Evolutionary conservation across 2,888 invertebrate genomes (phyloP).

Genomic region (Ptychoptera albimana): DNA sequence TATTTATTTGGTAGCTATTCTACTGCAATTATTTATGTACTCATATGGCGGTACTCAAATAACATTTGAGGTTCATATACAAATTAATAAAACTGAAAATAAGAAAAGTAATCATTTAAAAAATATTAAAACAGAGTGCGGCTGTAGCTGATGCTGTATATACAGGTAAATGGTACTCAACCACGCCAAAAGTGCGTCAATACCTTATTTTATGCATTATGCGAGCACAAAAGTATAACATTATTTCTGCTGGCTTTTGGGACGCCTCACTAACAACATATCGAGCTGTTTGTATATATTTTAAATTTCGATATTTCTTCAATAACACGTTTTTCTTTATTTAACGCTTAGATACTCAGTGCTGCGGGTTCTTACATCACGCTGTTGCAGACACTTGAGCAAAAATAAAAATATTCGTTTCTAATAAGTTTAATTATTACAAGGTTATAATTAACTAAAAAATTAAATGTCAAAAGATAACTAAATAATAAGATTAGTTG

Average conservation of each 20-base stretch:
- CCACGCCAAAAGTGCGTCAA: background rate
- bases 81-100: no score
- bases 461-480: no score
- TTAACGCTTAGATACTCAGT: background rate
- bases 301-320: background rate
- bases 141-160: background rate
- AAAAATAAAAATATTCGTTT: background rate
- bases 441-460: no score
- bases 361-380: constrained; percentile 1
- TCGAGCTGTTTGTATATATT: background rate
- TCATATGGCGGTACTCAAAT: constrained; percentile 5
- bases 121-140: no score
- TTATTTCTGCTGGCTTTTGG: background rate
- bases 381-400: background rate
- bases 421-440: no score
- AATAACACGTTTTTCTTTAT: background rate
- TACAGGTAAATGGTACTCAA: background rate
- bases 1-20: background rate
- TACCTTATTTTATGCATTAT: background rate
- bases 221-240: background rate
- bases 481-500: no score
- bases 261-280: background rate
- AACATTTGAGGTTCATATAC: background rate
- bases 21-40: constrained; percentile 5
- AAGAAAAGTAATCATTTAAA: no score